Percentiles rank a stretch among this genome's conserved stretches.
These are phyloP conservation scores for Cantharis rustica DNA, from an alignment of 2,888 invertebrate species.

Conservation along the genomic window DNA sequence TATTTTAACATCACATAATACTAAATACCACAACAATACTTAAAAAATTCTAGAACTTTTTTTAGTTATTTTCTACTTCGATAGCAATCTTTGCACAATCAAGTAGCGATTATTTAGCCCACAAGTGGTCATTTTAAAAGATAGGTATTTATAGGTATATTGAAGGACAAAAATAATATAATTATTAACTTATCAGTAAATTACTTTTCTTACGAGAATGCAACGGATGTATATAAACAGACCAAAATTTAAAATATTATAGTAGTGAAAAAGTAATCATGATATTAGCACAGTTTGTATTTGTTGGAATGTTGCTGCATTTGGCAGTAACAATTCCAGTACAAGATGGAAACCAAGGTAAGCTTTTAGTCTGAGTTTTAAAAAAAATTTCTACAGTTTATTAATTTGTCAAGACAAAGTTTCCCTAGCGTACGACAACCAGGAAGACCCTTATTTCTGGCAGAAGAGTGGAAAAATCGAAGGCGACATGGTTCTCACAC, in stretches of 20 bases:
- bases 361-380: not conserved
- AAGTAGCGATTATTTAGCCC: too few relatives aligned
- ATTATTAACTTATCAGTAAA: constrained; percentile 1
- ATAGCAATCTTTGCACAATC: too few relatives aligned
- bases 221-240: not conserved
- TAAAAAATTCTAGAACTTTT: too few relatives aligned
- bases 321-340: not conserved
- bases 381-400: not conserved
- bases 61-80: too few relatives aligned
- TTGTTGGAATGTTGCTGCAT: not conserved
- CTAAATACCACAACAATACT: too few relatives aligned
- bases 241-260: too few relatives aligned
- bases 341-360: not conserved
- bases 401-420: not conserved
- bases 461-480: constrained; percentile 6
- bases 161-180: too few relatives aligned
- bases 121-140: too few relatives aligned
- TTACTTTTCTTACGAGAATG: not conserved
- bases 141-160: too few relatives aligned
- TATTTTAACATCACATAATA: too few relatives aligned
- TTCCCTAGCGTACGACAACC: not conserved
- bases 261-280: not conserved
- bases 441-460: not conserved
- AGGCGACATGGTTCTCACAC: constrained; percentile 8
- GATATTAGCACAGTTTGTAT: not conserved